Evolutionary conservation across 2,113 vertebrate species (phyloP).

Genomic region (Hypomesus transpacificus): DNA sequence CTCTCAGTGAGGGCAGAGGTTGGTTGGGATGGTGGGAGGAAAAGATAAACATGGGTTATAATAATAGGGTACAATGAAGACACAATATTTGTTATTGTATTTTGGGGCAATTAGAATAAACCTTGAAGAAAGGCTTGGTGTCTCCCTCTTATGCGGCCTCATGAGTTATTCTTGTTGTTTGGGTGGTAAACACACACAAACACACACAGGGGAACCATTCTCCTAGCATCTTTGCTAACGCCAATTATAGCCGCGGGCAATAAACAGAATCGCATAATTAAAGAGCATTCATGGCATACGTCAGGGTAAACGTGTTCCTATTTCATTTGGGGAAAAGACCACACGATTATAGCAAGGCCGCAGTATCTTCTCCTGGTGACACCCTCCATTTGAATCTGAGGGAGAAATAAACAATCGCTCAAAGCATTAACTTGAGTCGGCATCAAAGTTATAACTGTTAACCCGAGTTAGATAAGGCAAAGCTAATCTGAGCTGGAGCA

Average conservation of each 20-base stretch:
- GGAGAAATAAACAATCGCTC: not conserved
- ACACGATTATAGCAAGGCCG: conserved; percentile 8
- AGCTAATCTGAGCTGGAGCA: too few relatives aligned
- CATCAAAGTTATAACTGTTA: too few relatives aligned
- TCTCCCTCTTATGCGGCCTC: too few relatives aligned
- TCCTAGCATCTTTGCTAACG: conserved; percentile 30
- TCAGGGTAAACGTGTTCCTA: not conserved
- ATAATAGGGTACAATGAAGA: not conserved
- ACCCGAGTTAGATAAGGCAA: too few relatives aligned
- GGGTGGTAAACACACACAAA: not conserved
- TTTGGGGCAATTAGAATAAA: too few relatives aligned
- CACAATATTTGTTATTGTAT: too few relatives aligned
- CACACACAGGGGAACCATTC: conserved; percentile 23
- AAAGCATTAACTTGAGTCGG: too few relatives aligned
- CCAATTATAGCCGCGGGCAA: conserved; percentile 26
- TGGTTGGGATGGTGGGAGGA: not conserved
- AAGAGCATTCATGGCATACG: conserved; percentile 22
- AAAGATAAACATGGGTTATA: not conserved
- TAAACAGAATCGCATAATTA: conserved; percentile 28
- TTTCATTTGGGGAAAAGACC: not conserved
- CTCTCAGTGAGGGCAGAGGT: not conserved
- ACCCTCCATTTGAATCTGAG: not conserved
- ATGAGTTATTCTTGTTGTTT: not conserved
- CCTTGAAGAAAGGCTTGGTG: not conserved
- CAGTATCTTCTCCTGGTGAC: not conserved